Evolutionary conservation across 2,888 invertebrate species (phyloP), one percentile per base, ranked within the genome.

Genomic region (Polymixis flavicincta): DNA sequence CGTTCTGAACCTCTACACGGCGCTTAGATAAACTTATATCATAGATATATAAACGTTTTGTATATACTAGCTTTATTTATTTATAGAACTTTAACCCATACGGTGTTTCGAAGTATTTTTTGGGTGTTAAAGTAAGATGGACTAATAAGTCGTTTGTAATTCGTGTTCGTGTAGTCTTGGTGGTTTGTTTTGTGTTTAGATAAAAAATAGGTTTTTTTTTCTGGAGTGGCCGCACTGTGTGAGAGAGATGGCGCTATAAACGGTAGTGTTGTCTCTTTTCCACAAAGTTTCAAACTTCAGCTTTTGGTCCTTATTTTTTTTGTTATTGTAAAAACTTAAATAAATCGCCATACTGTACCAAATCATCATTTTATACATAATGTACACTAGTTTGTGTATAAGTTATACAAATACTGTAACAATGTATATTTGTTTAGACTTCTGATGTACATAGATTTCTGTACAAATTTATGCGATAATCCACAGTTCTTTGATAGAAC

Each of bases 1-100:
- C 81, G 99, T 99, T 71, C 97, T 99, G 75, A 99, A 99, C 96
- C 97, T 99, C 45, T 99, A 99, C 95, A 98, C 99, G 61, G 98
- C 99, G 85, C 94, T 97, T 42, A 97, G 95, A 93, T 97, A 97
- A 85, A 87, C 61, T 61, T 86, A 80, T 84, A 65, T 74, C 74
- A 59, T 74, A 85, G 80, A 83, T 61, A 75, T 81, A 65, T 71
- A 84, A 69, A 84, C 14, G 19, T 83, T 86, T 87, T 88, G 87
- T 88, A 86, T 74, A 87, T 87, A 87, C 74, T 87, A 88, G 87
- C 37, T 83, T 75, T 88, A 76, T 86, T 86, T 88, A 86, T 85
- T 88, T 85, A 83, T 84, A 86, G 83, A 75, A 65, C 25, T 76
- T 76, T 78, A 78, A 84, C 71, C 71, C 64, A 11, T 69, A 68